Evolutionary conservation across 2,797 vertebrate species (phyloP).

Genomic region (Mormyrops attenuatus): DNA sequence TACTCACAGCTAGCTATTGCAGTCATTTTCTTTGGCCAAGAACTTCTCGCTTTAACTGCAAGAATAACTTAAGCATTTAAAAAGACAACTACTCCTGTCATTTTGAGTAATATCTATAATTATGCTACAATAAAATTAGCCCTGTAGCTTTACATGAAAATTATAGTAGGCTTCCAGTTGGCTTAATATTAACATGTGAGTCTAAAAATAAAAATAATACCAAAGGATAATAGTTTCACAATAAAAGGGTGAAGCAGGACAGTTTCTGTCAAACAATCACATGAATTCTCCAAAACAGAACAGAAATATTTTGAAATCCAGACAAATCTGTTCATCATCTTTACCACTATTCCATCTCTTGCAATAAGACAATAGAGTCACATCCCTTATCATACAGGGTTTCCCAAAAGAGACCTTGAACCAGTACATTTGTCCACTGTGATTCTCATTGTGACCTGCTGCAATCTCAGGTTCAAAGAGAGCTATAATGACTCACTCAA

Average conservation of each 20-base stretch:
- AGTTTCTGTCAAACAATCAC: not conserved
- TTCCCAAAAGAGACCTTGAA: conserved; percentile 42
- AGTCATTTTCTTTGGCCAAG: not conserved
- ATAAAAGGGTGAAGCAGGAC: not conserved
- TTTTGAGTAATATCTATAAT: conserved; percentile 3
- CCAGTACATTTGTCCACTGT: conserved; percentile 28
- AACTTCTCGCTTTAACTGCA: not conserved
- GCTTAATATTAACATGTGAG: not conserved
- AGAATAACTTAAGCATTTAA: not conserved
- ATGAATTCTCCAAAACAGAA: not conserved
- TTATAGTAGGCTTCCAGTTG: not conserved
- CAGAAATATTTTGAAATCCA: not conserved
- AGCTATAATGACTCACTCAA: conserved; percentile 46
- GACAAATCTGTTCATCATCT: not conserved
- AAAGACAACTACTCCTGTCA: not conserved
- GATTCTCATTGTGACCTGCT: conserved; percentile 36
- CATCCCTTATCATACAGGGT: conserved; percentile 25
- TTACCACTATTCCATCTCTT: not conserved
- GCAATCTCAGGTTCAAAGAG: conserved; percentile 38
- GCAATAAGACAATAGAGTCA: not conserved
- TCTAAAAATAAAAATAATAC: conserved; percentile 2
- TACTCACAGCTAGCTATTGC: not conserved
- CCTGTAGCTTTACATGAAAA: not conserved
- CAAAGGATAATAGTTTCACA: not conserved
- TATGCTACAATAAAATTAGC: not conserved